Evolutionary conservation across 2,888 invertebrate genomes (phyloP), one percentile per base, ranked within the genome.

Genomic region (Linnaemya tessellans): DNA sequence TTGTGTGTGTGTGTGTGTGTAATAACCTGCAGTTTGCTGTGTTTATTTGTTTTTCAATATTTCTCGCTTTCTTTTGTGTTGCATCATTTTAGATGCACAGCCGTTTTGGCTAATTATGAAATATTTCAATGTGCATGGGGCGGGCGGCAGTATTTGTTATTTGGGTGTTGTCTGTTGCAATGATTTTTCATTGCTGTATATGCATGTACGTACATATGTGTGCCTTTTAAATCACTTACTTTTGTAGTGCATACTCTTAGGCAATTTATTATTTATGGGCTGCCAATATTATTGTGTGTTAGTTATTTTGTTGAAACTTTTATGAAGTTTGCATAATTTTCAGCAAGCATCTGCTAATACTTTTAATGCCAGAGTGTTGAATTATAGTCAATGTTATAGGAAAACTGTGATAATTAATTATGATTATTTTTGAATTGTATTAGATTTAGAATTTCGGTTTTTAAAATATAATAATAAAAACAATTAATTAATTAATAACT

Each of bases 81-180:
- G 79, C 79, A 82, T 74, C 49, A 71, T 82, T 79, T 78, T 75
- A 64, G 70, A 65, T 41, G 60, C 67, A 62, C 43, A 35, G 11
- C 38, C 51, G 68, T 20, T 22, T 30, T 79, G 81, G 70, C 77
- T 73, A 80, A 84, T 84, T 84, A 84, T 80, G 54, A 58, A 77
- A 71, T 75, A 68, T 79, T 56, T 84, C 77, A 70, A 11, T 77
- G 58, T 15, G 11, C 30, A 54, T 41, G 3, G 51, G 8, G 51
- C 25, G 20, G 54, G 5, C 51, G 41, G 5, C 51, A 25, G 30
- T 15, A 18, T 15, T 8, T 46, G 22, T 56, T 25, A 1, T 3
- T 10, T 3, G 20, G 7, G 25, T 30, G 25, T 38, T n/a, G 11
- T 13, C 15, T 58, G 20, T 11, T 11, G 11, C 49, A 43, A 20